phyloP scores from a whole-genome alignment of 2,113 vertebrate species.

The Crotalus tigris region DNA sequence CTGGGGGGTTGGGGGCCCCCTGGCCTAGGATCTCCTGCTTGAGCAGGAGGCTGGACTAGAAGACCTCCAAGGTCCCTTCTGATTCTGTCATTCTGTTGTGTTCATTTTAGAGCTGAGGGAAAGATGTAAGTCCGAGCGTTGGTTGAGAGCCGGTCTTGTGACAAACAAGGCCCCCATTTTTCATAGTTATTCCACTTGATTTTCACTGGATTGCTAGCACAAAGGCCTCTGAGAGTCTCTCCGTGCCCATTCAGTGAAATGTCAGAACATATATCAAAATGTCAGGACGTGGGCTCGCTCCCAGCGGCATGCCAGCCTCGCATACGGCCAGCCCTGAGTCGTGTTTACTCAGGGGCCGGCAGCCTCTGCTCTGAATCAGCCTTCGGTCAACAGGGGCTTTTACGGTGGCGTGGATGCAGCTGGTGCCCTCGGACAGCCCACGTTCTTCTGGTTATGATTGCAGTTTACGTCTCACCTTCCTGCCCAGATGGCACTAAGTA shows the following conservation, averaged over 20 bases:
- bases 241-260: not conserved
- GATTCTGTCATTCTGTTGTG: not conserved
- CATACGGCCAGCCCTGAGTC: accelerated
- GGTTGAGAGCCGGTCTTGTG: not conserved
- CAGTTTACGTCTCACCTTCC: not conserved
- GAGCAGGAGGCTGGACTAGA: not conserved
- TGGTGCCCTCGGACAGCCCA: not conserved
- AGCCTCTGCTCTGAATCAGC: not conserved
- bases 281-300: not conserved
- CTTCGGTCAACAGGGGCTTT: too few species aligned
- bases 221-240: not conserved
- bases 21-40: not conserved
- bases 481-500: not conserved
- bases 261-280: not conserved
- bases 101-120: not conserved
- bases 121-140: not conserved
- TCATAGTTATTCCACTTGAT: not conserved
- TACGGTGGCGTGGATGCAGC: accelerated
- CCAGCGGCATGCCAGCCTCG: not conserved
- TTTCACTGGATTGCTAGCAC: not conserved
- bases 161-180: not conserved
- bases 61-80: not conserved
- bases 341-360: not conserved
- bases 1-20: too few species aligned
- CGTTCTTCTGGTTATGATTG: not conserved